Evolutionary conservation across 2,888 invertebrate species (phyloP).

Genomic region (Darwinula stevensoni): DNA sequence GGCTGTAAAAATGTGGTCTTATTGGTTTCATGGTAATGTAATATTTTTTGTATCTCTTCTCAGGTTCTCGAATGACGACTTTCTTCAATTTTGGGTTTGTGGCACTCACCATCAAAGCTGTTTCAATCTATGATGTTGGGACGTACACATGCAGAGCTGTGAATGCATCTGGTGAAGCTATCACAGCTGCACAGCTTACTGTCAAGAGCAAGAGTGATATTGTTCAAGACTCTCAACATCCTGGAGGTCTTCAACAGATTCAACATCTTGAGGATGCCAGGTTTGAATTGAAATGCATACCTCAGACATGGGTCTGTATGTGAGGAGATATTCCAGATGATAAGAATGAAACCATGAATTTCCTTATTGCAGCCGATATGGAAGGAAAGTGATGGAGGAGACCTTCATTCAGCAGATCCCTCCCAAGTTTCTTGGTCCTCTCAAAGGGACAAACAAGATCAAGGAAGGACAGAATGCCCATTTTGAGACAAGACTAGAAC

Average conservation of each 20-base stretch:
- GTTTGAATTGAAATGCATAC: no score
- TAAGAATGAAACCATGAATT: no score
- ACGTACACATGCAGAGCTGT: constrained; percentile 62
- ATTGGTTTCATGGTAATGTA: no score
- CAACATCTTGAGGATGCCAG: constrained; percentile 48
- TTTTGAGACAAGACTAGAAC: constrained; percentile 79
- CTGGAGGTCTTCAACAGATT: constrained; percentile 66
- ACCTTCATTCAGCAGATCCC: constrained; percentile 25
- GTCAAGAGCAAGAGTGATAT: constrained; percentile 60
- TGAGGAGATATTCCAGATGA: no score
- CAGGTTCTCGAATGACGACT: constrained; percentile 54
- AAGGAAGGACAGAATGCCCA: constrained; percentile 78
- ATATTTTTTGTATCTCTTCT: no score
- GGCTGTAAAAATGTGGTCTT: no score
- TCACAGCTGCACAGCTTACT: constrained; percentile 45
- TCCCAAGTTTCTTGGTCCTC: constrained; percentile 56
- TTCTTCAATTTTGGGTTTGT: constrained; percentile 88
- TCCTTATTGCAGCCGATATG: constrained; percentile 22
- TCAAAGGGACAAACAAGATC: constrained; percentile 75
- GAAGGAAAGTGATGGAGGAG: constrained; percentile 32
- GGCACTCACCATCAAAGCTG: constrained; percentile 66
- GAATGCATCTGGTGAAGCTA: constrained; percentile 57
- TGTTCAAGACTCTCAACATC: constrained; percentile 58
- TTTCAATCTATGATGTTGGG: constrained; percentile 65
- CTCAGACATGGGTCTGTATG: no score